phyloP scores from a whole-genome alignment of 1,140 invertebrate genomes.

The Macrocentrus cingulum region DNA sequence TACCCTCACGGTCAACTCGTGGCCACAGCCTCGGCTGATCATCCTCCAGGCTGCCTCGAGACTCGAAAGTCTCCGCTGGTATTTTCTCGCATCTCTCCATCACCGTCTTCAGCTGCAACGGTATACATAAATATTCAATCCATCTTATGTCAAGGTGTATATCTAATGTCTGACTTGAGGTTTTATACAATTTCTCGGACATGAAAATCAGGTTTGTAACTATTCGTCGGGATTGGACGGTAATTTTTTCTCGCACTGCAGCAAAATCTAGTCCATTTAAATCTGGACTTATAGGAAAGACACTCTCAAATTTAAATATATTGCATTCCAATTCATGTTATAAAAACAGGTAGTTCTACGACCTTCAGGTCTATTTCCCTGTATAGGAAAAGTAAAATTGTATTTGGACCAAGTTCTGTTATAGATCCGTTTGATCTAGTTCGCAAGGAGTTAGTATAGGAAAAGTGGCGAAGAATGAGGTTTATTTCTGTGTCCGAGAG shows the following conservation, averaged over 20 bases:
- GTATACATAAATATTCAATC: conserved; percentile 26
- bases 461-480: background rate
- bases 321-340: too few species aligned
- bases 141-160: background rate
- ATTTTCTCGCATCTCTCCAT: conserved; percentile 76
- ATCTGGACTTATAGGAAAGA: too few species aligned
- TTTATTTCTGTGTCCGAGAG: conserved; percentile 14
- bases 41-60: conserved; percentile 48
- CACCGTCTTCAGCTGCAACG: conserved; percentile 69
- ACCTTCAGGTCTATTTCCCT: background rate
- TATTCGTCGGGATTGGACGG: too few species aligned
- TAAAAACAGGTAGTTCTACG: background rate
- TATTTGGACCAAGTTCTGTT: too few species aligned
- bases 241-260: too few species aligned
- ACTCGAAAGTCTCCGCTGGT: conserved; percentile 65
- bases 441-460: conserved; percentile 1
- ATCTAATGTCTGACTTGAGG: background rate
- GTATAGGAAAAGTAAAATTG: too few species aligned
- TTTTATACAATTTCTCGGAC: too few species aligned
- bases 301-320: too few species aligned
- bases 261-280: too few species aligned
- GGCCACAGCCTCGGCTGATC: conserved; percentile 60
- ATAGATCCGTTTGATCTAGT: conserved; percentile 19
- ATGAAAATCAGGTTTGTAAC: too few species aligned
- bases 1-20: conserved; percentile 68